Evolutionary conservation across 2,888 invertebrate genomes (phyloP), one percentile per base, ranked within the genome.

Genomic region (Timema podura): DNA sequence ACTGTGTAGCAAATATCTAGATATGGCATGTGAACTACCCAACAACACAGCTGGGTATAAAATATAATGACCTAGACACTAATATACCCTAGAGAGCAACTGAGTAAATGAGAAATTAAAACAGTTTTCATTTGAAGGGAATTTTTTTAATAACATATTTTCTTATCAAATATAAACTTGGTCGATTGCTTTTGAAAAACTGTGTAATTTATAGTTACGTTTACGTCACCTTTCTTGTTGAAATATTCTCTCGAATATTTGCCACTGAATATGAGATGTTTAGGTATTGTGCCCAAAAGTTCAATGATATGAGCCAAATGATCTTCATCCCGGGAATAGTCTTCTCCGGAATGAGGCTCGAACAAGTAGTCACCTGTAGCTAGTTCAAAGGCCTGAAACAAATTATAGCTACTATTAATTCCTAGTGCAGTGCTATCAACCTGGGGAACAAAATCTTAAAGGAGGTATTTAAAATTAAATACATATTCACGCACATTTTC

Each of bases 351-450:
- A 79, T 90, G 90, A 16, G 93, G 93, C 81, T 93, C 93, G 81
- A 94, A 94, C 73, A 94, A 81, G 82, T 92, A 93, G 80, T 94
- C 93, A 2, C 93, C 93, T n/a, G 92, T 93, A 10, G 91, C 92
- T 77, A 94, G 80, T 80, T 94, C 93, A 82, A 93, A 94, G 66
- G 92, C 91, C 80, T 80, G 71, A 13, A 72, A 72, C 65, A 70
- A 68, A 51, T 54, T 54, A n/a, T n/a, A n/a, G n/a, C n/a, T n/a
- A n/a, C n/a, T n/a, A n/a, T n/a, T n/a, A n/a, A n/a, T n/a, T n/a
- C n/a, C n/a, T n/a, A n/a, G n/a, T n/a, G n/a, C n/a, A n/a, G n/a
- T 45, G 15, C 16, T 15, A 8, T 45, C n/a, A 54, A 67, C 5
- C n/a, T 16, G 10, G 51, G 8, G 13, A 67, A 6, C 11, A 44